phyloP scores from a whole-genome alignment of 2,797 vertebrate genomes.

The Peromyscus attwateri region DNA sequence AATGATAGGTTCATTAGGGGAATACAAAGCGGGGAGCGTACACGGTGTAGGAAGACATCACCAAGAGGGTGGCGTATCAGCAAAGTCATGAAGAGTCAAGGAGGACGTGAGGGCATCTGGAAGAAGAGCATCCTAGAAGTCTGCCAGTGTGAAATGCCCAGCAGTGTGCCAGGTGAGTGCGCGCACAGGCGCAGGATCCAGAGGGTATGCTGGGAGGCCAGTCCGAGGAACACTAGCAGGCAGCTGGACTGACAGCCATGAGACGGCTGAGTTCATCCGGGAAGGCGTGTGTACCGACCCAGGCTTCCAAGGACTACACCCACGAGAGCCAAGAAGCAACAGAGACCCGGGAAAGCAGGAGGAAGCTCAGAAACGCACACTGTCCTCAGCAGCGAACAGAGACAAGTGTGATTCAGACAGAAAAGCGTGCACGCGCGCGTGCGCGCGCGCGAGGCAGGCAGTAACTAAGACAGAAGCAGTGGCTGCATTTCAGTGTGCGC shows the following conservation, averaged over 20 bases:
- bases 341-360: background rate
- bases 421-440: background rate
- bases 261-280: background rate
- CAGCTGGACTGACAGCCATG: background rate
- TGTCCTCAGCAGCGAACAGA: background rate
- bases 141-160: background rate
- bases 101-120: background rate
- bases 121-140: background rate
- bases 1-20: background rate
- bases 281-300: background rate
- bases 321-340: background rate
- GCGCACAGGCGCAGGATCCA: rapidly evolving
- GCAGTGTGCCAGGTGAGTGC: background rate
- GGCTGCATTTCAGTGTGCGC: background rate
- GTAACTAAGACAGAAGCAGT: background rate
- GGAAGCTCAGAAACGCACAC: background rate
- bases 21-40: background rate
- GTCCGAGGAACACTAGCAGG: background rate
- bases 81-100: background rate
- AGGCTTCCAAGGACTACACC: background rate
- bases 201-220: too few relatives aligned
- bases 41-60: background rate
- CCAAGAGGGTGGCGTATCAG: rapidly evolving
- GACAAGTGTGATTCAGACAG: background rate
- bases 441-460: background rate